Evolutionary conservation across 2,113 vertebrate genomes (phyloP).

Genomic region (Myiagra hebetior): DNA sequence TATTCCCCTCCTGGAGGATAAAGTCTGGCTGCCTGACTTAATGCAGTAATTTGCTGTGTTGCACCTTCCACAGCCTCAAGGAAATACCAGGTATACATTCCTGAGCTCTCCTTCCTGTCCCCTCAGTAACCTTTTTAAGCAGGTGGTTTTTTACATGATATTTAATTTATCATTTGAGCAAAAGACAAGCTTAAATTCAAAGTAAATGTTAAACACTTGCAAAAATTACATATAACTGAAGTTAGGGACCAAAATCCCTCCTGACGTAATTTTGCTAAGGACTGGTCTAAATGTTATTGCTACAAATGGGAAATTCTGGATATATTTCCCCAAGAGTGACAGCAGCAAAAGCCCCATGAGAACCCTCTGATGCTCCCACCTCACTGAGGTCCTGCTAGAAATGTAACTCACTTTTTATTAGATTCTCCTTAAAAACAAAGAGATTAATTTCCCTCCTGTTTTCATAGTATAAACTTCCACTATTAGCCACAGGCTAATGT

Average conservation of each 20-base stretch:
- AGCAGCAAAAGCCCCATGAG: neutral
- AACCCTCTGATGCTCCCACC: neutral
- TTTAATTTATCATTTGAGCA: neutral
- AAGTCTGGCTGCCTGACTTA: neutral
- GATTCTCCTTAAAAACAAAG: neutral
- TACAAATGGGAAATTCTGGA: neutral
- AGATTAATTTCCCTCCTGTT: neutral
- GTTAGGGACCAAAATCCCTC: neutral
- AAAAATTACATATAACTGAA: neutral
- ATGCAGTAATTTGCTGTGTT: neutral
- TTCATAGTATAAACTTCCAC: neutral
- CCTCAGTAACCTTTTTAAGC: neutral
- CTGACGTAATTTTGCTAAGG: neutral
- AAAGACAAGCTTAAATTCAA: neutral
- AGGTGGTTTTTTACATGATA: neutral
- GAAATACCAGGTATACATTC: neutral
- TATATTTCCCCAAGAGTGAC: neutral
- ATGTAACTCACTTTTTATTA: neutral
- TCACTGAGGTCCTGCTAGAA: neutral
- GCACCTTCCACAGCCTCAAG: neutral
- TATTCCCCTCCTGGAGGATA: neutral
- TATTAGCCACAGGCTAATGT: neutral
- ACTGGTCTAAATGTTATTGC: neutral
- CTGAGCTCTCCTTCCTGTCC: neutral
- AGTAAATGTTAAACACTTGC: conserved; percentile 4